phyloP scores from a whole-genome alignment of 2,797 vertebrate genomes.

The Mus minutoides region DNA sequence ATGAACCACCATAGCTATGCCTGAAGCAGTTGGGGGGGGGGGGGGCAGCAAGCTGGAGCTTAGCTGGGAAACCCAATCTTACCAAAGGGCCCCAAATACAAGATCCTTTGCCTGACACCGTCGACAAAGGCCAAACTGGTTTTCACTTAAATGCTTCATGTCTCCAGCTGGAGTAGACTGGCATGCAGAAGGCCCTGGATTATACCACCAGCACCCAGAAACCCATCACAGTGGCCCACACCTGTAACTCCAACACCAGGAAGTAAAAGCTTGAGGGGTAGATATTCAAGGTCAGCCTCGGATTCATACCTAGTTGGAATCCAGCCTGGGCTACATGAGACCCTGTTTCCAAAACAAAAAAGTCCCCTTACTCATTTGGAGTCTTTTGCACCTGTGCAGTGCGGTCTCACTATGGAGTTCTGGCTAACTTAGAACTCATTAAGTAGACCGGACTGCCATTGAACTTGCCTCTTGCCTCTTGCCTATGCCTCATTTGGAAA shows the following conservation, averaged over 20 bases:
- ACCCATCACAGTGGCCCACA: too few relatives aligned
- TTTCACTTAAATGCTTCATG: conserved; percentile 2
- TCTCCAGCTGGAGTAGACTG: not conserved
- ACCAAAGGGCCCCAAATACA: not conserved
- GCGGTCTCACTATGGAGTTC: not conserved
- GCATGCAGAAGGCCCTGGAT: not conserved
- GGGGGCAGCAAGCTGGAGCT: not conserved
- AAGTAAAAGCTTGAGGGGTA: not conserved
- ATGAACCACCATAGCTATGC: not conserved
- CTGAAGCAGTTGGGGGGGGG: not conserved
- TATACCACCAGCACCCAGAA: not conserved
- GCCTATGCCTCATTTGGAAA: not conserved
- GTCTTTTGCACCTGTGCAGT: not conserved
- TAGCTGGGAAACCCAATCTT: not conserved
- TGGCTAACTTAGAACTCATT: not conserved
- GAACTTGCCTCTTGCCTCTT: not conserved
- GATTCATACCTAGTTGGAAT: not conserved
- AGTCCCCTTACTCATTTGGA: not conserved
- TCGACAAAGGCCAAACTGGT: not conserved
- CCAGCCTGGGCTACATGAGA: not conserved
- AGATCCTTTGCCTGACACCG: not conserved
- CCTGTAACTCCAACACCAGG: not conserved
- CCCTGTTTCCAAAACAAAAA: not conserved
- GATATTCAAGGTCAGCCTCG: not conserved
- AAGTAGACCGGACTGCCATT: not conserved